Conservation (phyloP, 2,888 invertebrate species). For the Leptarthrus brevirostris region DNA sequence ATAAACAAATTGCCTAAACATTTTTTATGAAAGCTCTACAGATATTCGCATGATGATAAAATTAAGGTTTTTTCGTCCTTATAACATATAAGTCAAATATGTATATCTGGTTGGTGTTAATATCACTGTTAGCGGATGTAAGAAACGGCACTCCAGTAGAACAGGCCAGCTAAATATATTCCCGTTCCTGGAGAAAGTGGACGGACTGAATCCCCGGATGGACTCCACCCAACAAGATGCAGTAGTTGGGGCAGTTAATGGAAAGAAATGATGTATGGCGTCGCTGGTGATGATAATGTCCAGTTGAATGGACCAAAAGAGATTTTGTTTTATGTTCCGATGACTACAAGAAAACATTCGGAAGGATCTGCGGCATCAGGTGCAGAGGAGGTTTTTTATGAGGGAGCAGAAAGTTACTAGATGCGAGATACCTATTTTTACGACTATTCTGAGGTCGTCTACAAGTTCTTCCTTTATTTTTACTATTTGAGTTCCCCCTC, state of each 20-base stretch:
- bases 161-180: neutral
- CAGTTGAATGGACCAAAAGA: conserved; percentile 18
- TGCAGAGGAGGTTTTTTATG: neutral
- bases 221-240: neutral
- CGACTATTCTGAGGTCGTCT: neutral
- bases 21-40: neutral
- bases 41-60: neutral
- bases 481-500: neutral
- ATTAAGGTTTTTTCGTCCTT: neutral
- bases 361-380: neutral
- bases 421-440: neutral
- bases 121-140: neutral
- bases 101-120: neutral
- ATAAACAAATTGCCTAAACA: neutral
- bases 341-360: neutral
- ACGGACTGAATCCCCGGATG: neutral
- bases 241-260: conserved; percentile 19
- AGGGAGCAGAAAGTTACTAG: neutral
- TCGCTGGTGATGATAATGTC: conserved; percentile 37
- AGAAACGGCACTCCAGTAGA: neutral
- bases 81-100: neutral
- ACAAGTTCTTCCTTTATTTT: neutral
- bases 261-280: conserved; percentile 26
- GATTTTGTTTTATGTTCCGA: conserved; percentile 3
- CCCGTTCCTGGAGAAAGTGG: neutral